These are phyloP conservation scores for Ephydatia muelleri DNA, from an alignment of 37 sponge, comb jelly and placozoan genomes.

Conservation along the genomic window DNA sequence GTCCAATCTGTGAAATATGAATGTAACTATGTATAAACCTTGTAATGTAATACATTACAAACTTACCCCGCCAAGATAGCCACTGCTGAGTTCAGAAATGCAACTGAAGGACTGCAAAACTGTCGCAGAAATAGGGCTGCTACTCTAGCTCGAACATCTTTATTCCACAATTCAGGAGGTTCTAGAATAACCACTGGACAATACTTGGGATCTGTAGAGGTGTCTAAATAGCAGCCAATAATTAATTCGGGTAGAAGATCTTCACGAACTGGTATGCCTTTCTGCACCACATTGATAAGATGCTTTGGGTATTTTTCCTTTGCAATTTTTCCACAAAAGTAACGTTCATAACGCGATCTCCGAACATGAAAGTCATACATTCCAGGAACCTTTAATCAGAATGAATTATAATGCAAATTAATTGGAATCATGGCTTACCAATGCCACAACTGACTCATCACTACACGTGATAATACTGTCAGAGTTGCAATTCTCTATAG, in stretches of 20 bases:
- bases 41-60: not conserved
- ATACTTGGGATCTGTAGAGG: slow-evolving; percentile 4
- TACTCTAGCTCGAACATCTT: not conserved
- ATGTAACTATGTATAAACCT: not conserved
- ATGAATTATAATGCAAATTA: not conserved
- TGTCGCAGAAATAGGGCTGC: slow-evolving; percentile 2
- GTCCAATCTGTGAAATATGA: not conserved
- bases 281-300: slow-evolving; percentile 10
- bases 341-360: slow-evolving; percentile 14
- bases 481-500: not conserved
- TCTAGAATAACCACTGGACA: slow-evolving; percentile 26
- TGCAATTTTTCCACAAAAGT: slow-evolving; percentile 43
- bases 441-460: slow-evolving; percentile 14
- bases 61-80: slow-evolving; percentile 23
- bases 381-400: slow-evolving; percentile 26
- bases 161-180: slow-evolving; percentile 23
- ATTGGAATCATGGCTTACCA: not conserved
- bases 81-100: slow-evolving; percentile 22
- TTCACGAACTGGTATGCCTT: not conserved
- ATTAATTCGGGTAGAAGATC: slow-evolving; percentile 24
- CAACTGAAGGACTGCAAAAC: slow-evolving; percentile 12
- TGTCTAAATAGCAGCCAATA: slow-evolving; percentile 13
- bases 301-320: slow-evolving; percentile 8
- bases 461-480: not conserved
- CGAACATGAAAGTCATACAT: slow-evolving; percentile 42